Percentiles rank a stretch among this genome's conserved stretches.
Evolutionary conservation across 2,888 invertebrate genomes (phyloP).

Genomic region (Nephrocerus scutellatus): DNA sequence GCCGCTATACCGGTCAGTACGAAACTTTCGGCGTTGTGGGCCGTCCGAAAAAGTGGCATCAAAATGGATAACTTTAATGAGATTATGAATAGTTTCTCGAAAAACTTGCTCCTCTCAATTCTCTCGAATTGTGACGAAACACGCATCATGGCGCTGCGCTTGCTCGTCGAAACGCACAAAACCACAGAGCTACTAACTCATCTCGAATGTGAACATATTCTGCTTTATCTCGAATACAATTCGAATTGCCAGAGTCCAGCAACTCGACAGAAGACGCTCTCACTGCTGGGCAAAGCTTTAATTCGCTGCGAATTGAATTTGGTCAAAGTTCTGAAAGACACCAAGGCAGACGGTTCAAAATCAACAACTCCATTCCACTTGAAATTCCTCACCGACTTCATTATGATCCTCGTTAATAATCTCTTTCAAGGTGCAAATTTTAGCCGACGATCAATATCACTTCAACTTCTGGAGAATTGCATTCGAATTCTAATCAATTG

Average conservation of each 20-base stretch:
- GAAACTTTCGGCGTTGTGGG: constrained; percentile 42
- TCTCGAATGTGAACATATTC: constrained; percentile 58
- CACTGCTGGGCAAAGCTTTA: constrained; percentile 60
- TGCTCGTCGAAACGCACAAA: constrained; percentile 68
- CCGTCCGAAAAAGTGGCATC: constrained; percentile 49
- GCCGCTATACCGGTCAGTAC: constrained; percentile 31
- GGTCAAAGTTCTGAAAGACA: constrained; percentile 26
- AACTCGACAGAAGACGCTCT: constrained; percentile 61
- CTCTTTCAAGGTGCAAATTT: constrained; percentile 59
- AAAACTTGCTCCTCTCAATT: constrained; percentile 53
- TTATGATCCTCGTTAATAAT: constrained; percentile 51
- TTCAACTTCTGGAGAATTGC: constrained; percentile 52
- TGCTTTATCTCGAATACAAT: constrained; percentile 61
- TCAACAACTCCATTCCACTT: constrained; percentile 38
- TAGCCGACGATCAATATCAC: constrained; percentile 53
- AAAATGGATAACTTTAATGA: constrained; percentile 25
- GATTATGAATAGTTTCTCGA: constrained; percentile 49
- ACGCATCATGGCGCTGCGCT: constrained; percentile 59
- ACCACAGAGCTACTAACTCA: constrained; percentile 59
- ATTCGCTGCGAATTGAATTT: constrained; percentile 51
- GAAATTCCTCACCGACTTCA: constrained; percentile 49
- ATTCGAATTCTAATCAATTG: constrained; percentile 29
- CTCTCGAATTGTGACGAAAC: constrained; percentile 52
- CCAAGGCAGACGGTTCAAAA: constrained; percentile 26
- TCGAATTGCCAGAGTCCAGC: constrained; percentile 61